Evolutionary conservation across 92 coral and sea anemone species (phyloP).

Genomic region (Zoanthus solanderi): DNA sequence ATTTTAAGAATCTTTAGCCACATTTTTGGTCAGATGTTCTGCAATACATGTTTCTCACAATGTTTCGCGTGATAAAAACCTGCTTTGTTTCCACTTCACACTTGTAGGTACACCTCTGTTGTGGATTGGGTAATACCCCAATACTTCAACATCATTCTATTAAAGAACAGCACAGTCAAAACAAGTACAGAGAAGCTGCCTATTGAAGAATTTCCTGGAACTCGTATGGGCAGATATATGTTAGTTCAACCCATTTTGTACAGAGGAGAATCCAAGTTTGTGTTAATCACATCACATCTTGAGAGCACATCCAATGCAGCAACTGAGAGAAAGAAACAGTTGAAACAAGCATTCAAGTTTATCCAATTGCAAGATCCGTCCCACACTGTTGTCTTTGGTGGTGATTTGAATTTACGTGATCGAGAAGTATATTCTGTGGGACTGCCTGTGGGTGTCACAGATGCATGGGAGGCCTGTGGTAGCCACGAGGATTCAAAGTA

Average conservation of each 20-base stretch:
- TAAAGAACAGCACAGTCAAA: conserved; percentile 70
- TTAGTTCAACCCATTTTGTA: conserved; percentile 81
- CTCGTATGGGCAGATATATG: conserved; percentile 89
- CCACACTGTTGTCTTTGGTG: conserved; percentile 83
- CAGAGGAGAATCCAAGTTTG: conserved; percentile 55
- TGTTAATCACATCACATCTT: conserved; percentile 94
- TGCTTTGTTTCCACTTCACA: neutral
- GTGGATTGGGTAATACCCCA: conserved; percentile 40
- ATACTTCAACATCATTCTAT: conserved; percentile 83
- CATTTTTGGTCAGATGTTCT: too few relatives aligned
- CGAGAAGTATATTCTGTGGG: conserved; percentile 81
- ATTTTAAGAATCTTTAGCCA: too few relatives aligned
- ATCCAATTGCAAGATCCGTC: conserved; percentile 65
- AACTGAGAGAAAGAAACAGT: conserved; percentile 80
- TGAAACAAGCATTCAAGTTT: conserved; percentile 60
- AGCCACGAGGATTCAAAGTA: conserved; percentile 71
- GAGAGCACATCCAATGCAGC: conserved; percentile 74
- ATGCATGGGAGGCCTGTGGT: conserved; percentile 91
- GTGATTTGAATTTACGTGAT: conserved; percentile 91
- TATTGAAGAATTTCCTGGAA: conserved; percentile 53
- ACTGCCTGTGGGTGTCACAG: conserved; percentile 68
- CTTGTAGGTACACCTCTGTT: conserved; percentile 50
- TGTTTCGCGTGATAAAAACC: too few relatives aligned
- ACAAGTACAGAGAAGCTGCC: conserved; percentile 49
- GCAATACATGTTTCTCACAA: too few relatives aligned